Percentiles rank a stretch among this genome's conserved stretches.
Conservation (phyloP, 2,797 vertebrate genomes). For the Pipistrellus pipistrellus region DNA sequence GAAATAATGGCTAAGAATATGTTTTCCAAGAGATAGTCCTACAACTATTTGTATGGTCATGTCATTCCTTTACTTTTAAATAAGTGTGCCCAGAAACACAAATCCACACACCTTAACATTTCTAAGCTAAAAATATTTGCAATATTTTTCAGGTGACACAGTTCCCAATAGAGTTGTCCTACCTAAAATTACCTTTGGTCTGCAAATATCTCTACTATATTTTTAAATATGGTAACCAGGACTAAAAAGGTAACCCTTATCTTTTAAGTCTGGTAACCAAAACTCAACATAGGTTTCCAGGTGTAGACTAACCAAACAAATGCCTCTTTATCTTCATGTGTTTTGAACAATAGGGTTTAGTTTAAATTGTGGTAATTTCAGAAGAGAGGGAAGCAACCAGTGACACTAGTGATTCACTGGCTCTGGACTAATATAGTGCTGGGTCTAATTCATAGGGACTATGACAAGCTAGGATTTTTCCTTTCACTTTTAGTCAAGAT, state of each 20-base stretch:
- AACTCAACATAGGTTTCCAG: not conserved
- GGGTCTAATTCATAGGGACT: not conserved
- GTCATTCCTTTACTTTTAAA: not conserved
- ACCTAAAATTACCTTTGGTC: not conserved
- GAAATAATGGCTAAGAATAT: slow-evolving; percentile 16
- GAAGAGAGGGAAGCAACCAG: not conserved
- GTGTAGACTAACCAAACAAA: not conserved
- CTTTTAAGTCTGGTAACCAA: not conserved
- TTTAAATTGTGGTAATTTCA: not conserved
- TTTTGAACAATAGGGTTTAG: not conserved
- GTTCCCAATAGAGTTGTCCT: not conserved
- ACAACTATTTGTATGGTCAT: not conserved
- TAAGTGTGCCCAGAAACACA: not conserved
- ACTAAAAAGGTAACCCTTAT: not conserved
- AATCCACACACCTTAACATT: not conserved
- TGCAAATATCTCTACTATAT: not conserved
- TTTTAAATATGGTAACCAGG: not conserved
- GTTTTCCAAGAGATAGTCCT: not conserved
- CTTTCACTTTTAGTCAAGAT: not conserved
- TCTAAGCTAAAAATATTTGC: not conserved
- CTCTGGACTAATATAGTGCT: not conserved
- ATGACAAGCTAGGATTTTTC: not conserved
- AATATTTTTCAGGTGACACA: not conserved
- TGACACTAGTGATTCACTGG: not conserved
- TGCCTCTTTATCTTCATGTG: not conserved